A percentile compares a stretch with the other conserved stretches of the same genome.
Conservation (phyloP, 1,140 invertebrate species). For the Palaemon carinicauda region DNA sequence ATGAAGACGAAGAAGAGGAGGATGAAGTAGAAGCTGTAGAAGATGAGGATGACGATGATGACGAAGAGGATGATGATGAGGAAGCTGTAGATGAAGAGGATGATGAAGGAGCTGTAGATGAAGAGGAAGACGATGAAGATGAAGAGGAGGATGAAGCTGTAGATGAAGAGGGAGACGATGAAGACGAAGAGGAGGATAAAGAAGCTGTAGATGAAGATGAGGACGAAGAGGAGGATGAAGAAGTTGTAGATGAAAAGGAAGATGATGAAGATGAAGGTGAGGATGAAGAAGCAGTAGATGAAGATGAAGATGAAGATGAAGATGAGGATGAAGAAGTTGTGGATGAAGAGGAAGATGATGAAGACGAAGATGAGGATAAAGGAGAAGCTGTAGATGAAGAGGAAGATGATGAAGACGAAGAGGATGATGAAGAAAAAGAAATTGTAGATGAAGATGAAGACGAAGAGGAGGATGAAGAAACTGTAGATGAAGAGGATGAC, state of each 20-base stretch:
- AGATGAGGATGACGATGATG: background rate
- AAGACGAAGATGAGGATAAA: too few species aligned
- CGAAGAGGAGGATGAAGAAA: background rate
- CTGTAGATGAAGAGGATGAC: background rate
- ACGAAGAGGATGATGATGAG: background rate
- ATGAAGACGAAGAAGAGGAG: background rate
- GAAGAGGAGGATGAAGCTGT: background rate
- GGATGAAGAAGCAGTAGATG: background rate
- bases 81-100: background rate
- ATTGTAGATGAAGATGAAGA: background rate
- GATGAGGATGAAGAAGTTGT: background rate
- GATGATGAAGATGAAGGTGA: background rate
- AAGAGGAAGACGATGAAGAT: background rate
- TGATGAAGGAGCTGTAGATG: background rate
- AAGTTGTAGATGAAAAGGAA: background rate
- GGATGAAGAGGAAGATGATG: too few species aligned
- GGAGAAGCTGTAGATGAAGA: background rate
- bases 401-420: background rate
- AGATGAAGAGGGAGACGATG: background rate
- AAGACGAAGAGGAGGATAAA: background rate
- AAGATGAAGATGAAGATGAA: too few species aligned
- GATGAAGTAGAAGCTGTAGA: background rate
- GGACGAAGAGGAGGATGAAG: background rate
- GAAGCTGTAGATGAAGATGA: background rate
- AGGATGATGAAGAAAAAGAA: background rate